Conservation (phyloP, 1,140 invertebrate species). For the Bombus confusus region DNA sequence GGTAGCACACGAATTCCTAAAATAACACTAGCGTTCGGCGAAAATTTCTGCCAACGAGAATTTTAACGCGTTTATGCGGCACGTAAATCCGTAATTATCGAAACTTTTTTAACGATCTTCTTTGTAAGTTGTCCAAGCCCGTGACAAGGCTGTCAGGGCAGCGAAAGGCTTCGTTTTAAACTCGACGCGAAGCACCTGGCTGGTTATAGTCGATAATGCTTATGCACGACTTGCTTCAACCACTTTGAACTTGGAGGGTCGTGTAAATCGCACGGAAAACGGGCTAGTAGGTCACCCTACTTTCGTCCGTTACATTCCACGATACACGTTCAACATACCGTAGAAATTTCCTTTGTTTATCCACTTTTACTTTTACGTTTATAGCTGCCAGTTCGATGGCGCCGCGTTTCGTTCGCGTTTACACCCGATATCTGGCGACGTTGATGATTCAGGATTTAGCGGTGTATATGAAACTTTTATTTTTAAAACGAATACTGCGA, state of each 20-base stretch:
- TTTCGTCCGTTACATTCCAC: slow-evolving; percentile 32
- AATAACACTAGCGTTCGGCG: not conserved
- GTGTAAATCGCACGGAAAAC: slow-evolving; percentile 74
- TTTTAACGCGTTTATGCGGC: too few species aligned
- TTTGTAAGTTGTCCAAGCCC: slow-evolving; percentile 2
- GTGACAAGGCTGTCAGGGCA: slow-evolving; percentile 10
- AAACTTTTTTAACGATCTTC: slow-evolving; percentile 29
- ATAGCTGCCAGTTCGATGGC: not conserved
- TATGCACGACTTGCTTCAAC: slow-evolving; percentile 71
- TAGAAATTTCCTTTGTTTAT: slow-evolving; percentile 21
- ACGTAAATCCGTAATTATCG: slow-evolving; percentile 13
- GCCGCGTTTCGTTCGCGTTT: not conserved
- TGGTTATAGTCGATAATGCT: slow-evolving; percentile 64
- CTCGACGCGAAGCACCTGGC: slow-evolving; percentile 48
- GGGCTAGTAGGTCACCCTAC: slow-evolving; percentile 69
- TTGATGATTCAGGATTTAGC: not conserved
- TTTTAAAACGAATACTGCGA: not conserved
- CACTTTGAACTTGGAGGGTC: slow-evolving; percentile 75
- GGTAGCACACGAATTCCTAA: not conserved
- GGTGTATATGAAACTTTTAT: not conserved
- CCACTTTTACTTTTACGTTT: slow-evolving; percentile 46
- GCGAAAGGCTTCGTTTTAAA: slow-evolving; percentile 49
- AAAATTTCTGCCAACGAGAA: not conserved
- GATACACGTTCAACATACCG: not conserved
- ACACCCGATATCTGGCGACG: not conserved